Evolutionary conservation across 2,888 invertebrate species (phyloP).

Genomic region (Tipula lateralis): DNA sequence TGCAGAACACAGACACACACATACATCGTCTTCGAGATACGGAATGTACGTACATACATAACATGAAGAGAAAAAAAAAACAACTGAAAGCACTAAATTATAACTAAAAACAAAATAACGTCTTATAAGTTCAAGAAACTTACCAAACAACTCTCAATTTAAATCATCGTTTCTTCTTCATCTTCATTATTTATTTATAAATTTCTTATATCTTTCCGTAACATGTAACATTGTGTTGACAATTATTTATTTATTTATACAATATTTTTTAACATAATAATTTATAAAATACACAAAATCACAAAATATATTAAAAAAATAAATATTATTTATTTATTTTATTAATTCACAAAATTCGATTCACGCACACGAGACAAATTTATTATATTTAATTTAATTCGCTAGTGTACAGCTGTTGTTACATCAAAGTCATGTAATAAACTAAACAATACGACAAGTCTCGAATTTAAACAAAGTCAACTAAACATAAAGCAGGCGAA

Average conservation of each 20-base stretch:
- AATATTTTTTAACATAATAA: background rate
- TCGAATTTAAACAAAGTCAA: background rate
- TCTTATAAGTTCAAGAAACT: background rate
- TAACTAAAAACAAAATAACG: background rate
- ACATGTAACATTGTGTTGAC: background rate
- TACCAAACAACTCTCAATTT: background rate
- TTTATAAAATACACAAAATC: background rate
- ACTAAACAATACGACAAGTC: background rate
- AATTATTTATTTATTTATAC: background rate
- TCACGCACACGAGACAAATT: background rate
- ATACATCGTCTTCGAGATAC: background rate
- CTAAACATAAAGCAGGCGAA: background rate
- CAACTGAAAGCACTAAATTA: background rate
- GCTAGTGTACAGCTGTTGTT: background rate
- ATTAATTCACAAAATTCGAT: background rate
- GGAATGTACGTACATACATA: too few species aligned
- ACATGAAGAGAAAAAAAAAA: too few species aligned
- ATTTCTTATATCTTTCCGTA: background rate
- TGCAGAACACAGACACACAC: background rate
- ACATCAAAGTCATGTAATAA: constrained; percentile 1
- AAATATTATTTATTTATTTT: background rate
- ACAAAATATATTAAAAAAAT: too few species aligned
- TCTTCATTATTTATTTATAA: constrained; percentile 3
- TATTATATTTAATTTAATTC: background rate
- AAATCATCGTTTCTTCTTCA: background rate